phyloP scores from a whole-genome alignment of 2,113 vertebrate genomes.

The Diadophis punctatus region DNA sequence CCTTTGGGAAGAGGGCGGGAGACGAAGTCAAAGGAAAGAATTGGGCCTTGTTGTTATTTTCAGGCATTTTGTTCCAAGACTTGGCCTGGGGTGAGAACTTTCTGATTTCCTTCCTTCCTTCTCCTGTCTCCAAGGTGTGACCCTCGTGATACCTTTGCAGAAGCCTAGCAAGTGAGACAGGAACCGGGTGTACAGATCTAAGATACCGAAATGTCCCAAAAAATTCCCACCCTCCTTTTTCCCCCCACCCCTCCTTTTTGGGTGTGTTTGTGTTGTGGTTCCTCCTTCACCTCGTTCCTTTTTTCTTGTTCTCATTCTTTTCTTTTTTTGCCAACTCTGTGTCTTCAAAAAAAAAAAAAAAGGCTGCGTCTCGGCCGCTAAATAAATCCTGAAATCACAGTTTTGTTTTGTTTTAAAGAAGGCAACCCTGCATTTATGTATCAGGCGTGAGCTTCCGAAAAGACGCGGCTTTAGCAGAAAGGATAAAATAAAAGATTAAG shows the following conservation, averaged over 20 bases:
- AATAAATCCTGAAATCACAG: not conserved
- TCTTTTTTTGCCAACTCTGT: not conserved
- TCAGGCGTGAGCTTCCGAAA: not conserved
- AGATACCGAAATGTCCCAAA: too few species aligned
- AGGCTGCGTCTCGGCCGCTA: not conserved
- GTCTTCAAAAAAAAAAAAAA: not conserved
- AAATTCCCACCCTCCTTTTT: not conserved
- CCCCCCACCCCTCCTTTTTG: not conserved
- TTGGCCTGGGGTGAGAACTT: not conserved
- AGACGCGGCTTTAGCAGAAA: not conserved
- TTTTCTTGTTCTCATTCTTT: not conserved
- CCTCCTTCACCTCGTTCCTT: not conserved
- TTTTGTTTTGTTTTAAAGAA: not conserved
- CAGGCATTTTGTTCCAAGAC: too few species aligned
- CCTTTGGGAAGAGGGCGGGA: not conserved
- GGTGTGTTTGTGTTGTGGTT: too few species aligned
- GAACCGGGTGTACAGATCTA: not conserved
- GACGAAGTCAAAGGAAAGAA: not conserved
- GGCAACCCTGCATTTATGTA: not conserved
- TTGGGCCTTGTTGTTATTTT: not conserved
- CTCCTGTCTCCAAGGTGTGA: not conserved
- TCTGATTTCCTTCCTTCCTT: not conserved
- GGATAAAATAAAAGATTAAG: not conserved
- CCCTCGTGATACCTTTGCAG: not conserved
- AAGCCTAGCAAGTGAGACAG: not conserved